These are phyloP conservation scores for Microtus californicus DNA, from an alignment of 2,797 vertebrate species.

Conservation along the genomic window DNA sequence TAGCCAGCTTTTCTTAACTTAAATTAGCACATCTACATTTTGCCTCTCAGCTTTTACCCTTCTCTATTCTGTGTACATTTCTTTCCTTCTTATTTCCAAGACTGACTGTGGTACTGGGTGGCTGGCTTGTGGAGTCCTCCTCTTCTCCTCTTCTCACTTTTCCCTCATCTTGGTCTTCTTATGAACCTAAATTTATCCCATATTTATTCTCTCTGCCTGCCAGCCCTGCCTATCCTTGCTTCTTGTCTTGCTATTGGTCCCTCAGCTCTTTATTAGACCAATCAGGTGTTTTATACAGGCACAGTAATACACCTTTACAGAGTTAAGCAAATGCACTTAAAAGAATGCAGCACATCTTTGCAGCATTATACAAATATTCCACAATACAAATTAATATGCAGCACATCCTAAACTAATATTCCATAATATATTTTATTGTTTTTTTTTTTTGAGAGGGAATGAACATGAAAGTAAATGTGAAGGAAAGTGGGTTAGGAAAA, in stretches of 20 bases:
- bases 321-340: not conserved
- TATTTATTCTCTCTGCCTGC: not conserved
- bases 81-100: not conserved
- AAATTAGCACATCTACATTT: not conserved
- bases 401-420: not conserved
- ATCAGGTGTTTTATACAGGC: not conserved
- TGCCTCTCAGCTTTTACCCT: not conserved
- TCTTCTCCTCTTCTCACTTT: not conserved
- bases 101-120: not conserved
- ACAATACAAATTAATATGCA: not conserved
- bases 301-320: not conserved
- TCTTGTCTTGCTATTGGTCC: not conserved
- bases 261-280: not conserved
- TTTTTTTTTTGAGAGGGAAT: not conserved
- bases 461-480: not conserved
- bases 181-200: not conserved
- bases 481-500: not conserved
- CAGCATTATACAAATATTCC: not conserved
- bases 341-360: not conserved
- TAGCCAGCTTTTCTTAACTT: not conserved
- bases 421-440: not conserved
- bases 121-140: not conserved
- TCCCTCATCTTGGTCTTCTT: not conserved
- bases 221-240: not conserved
- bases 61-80: not conserved